phyloP scores from a whole-genome alignment of 2,888 invertebrate genomes.

The Tubiluchus corallicola region DNA sequence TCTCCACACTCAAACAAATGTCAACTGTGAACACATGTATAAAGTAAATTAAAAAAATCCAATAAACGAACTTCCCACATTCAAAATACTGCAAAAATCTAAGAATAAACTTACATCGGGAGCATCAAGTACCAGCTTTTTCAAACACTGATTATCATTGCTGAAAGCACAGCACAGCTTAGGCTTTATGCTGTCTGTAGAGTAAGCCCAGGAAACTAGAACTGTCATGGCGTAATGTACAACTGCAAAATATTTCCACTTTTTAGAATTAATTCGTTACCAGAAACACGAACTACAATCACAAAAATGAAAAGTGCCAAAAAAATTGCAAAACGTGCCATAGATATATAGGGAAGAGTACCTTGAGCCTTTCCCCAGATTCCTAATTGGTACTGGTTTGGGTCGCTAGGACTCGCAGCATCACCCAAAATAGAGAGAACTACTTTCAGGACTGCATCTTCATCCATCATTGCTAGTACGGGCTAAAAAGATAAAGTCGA shows the following conservation, averaged over 20 bases:
- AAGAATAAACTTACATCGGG: constrained; percentile 42
- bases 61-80: no score
- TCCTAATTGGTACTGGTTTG: constrained; percentile 70
- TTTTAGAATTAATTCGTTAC: no score
- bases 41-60: constrained; percentile 5
- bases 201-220: constrained; percentile 79
- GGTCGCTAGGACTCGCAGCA: constrained; percentile 56
- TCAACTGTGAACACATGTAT: neutral
- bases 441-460: constrained; percentile 59
- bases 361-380: constrained; percentile 73
- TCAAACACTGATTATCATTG: constrained; percentile 53
- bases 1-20: neutral
- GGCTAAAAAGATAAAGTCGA: no score
- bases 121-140: constrained; percentile 66
- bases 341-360: no score
- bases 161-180: constrained; percentile 49
- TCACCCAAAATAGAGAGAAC: constrained; percentile 71
- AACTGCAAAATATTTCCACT: constrained; percentile 40
- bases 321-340: no score
- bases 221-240: constrained; percentile 81
- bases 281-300: neutral
- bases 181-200: constrained; percentile 55
- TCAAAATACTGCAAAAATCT: no score
- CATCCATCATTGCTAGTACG: constrained; percentile 63
- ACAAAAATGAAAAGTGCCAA: constrained; percentile 28